Percentiles rank a stretch among this genome's conserved stretches.
These are phyloP conservation scores for Leuciscus idus DNA, from an alignment of 2,113 vertebrate species.

Conservation along the genomic window DNA sequence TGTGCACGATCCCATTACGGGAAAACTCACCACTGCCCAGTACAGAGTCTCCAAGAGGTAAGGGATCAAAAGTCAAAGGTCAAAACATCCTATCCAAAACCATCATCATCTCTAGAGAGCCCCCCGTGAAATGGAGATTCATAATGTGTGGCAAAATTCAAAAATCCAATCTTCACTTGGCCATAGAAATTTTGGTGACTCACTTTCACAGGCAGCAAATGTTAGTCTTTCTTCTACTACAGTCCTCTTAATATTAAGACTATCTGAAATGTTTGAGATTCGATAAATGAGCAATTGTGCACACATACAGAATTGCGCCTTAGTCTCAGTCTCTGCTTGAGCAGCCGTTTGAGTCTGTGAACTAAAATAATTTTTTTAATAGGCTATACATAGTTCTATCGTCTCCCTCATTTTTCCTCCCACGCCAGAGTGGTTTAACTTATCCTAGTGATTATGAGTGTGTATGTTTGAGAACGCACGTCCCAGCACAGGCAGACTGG, in stretches of 20 bases:
- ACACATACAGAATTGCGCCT: neutral
- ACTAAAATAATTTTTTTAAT: constrained; percentile 48
- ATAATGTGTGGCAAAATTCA: neutral
- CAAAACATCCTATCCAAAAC: constrained; percentile 1
- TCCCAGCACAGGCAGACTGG: constrained; percentile 32
- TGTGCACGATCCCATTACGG: constrained; percentile 96
- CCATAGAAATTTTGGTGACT: neutral
- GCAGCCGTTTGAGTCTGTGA: constrained; percentile 4
- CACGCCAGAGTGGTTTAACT: constrained; percentile 65
- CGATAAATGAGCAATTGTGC: neutral
- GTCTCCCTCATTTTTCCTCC: constrained; percentile 17
- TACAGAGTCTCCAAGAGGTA: constrained; percentile 99
- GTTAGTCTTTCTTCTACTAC: neutral
- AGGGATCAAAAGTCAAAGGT: constrained; percentile 87
- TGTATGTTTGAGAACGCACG: constrained; percentile 48
- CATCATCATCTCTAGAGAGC: neutral
- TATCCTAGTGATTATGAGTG: constrained; percentile 56
- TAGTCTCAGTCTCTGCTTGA: neutral
- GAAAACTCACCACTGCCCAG: constrained; percentile 93
- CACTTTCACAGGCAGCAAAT: neutral
- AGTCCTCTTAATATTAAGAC: neutral
- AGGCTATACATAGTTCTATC: constrained; percentile 49
- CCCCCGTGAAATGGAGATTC: neutral
- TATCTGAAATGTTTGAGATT: neutral
- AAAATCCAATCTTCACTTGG: neutral